phyloP scores from a whole-genome alignment of 2,888 invertebrate species.

The Nineta flava region DNA sequence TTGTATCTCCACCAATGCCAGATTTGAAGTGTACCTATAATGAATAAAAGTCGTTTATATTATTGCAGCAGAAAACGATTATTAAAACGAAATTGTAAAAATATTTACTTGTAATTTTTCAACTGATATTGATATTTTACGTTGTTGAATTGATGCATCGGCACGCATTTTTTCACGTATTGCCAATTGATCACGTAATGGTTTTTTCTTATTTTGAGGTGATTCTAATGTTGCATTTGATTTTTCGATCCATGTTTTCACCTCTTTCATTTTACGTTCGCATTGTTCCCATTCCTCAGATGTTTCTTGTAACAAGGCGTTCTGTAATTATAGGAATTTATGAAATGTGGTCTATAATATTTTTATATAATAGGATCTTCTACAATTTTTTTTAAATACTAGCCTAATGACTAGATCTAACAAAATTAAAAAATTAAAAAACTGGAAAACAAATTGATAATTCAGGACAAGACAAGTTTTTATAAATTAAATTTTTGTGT shows the following conservation, averaged over 20 bases:
- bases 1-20: slow-evolving; percentile 64
- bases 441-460: too few relatives aligned
- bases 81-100: background rate
- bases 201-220: slow-evolving; percentile 71
- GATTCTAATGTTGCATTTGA: slow-evolving; percentile 61
- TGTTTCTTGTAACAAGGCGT: slow-evolving; percentile 75
- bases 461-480: too few relatives aligned
- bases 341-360: background rate
- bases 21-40: slow-evolving; percentile 73
- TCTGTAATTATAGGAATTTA: slow-evolving; percentile 35
- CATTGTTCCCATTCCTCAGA: slow-evolving; percentile 94
- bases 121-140: slow-evolving; percentile 73
- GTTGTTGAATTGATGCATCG: slow-evolving; percentile 77
- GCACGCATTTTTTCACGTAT: slow-evolving; percentile 72
- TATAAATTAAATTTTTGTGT: too few relatives aligned
- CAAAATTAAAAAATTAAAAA: too few relatives aligned
- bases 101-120: slow-evolving; percentile 72
- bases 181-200: slow-evolving; percentile 73
- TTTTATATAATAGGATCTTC: background rate
- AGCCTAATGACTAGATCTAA: too few relatives aligned
- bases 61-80: background rate
- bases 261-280: slow-evolving; percentile 84
- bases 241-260: slow-evolving; percentile 78
- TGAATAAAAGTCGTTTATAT: slow-evolving; percentile 1
- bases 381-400: slow-evolving; percentile 1